phyloP scores from a whole-genome alignment of 2,888 invertebrate species.

The Pristionchus japonicus region DNA sequence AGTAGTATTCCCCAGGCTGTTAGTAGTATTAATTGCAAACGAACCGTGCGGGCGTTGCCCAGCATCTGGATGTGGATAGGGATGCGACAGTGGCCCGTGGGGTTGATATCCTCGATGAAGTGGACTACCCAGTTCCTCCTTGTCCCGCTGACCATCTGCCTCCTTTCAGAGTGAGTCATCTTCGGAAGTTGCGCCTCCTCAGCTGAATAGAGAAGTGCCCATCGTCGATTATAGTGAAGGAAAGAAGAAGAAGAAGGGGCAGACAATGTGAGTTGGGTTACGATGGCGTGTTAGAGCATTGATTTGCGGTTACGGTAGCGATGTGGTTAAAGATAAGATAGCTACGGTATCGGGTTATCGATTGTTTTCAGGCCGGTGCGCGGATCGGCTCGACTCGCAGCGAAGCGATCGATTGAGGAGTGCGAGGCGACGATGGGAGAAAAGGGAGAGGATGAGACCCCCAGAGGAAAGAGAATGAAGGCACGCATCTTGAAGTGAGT shows the following conservation, averaged over 20 bases:
- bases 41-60: too few species aligned
- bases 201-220: background rate
- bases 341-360: too few species aligned
- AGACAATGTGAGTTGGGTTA: background rate
- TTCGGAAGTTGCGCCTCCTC: background rate
- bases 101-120: too few species aligned
- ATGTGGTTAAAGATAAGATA: background rate
- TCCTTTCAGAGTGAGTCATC: background rate
- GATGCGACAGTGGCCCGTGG: too few species aligned
- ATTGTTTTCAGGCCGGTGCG: background rate
- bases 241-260: background rate
- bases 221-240: background rate
- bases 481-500: background rate
- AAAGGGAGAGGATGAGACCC: background rate
- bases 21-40: too few species aligned
- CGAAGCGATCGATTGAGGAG: background rate
- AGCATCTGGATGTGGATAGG: too few species aligned
- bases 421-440: background rate
- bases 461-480: background rate
- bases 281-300: too few species aligned
- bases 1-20: too few species aligned
- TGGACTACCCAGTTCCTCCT: too few species aligned
- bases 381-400: background rate
- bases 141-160: too few species aligned
- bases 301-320: background rate